Evolutionary conservation across 2,888 invertebrate genomes (phyloP).

Genomic region (Acheta domesticus): DNA sequence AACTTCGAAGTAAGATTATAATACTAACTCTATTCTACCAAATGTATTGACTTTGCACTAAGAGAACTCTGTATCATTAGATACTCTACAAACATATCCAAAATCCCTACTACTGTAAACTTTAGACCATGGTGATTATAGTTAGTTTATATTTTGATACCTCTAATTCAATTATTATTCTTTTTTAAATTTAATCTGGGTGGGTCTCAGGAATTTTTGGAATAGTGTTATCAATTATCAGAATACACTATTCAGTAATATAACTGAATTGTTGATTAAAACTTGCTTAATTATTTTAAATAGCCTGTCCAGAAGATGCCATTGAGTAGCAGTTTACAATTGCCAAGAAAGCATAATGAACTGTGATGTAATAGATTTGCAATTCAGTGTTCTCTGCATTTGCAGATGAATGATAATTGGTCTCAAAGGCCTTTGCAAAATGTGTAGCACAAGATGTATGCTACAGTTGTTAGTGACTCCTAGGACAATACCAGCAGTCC

Average conservation of each 20-base stretch:
- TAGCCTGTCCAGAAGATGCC: constrained; percentile 12
- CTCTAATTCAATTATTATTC: constrained; percentile 18
- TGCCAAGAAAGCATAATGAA: constrained; percentile 18
- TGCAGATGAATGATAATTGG: background rate
- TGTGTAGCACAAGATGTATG: background rate
- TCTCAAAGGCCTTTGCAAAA: background rate
- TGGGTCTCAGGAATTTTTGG: constrained; percentile 18
- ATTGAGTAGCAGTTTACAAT: constrained; percentile 11
- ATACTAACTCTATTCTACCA: constrained; percentile 24
- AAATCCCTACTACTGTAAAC: background rate
- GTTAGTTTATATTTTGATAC: constrained; percentile 19
- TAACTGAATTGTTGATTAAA: background rate
- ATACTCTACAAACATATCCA: constrained; percentile 18
- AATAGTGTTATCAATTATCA: constrained; percentile 18
- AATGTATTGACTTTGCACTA: constrained; percentile 18
- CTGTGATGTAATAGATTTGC: constrained; percentile 11
- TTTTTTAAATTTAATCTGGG: constrained; percentile 11
- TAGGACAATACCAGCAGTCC: background rate
- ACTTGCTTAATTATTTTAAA: constrained; percentile 18
- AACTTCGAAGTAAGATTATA: constrained; percentile 22
- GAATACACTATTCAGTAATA: constrained; percentile 3
- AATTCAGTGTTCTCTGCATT: background rate
- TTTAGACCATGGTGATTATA: constrained; percentile 12
- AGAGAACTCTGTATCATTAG: constrained; percentile 18
- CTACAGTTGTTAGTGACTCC: constrained; percentile 9